A percentile compares a stretch with the other conserved stretches of the same genome.
Evolutionary conservation across 2,888 invertebrate species (phyloP).

Genomic region (Petrolisthes cinctipes): DNA sequence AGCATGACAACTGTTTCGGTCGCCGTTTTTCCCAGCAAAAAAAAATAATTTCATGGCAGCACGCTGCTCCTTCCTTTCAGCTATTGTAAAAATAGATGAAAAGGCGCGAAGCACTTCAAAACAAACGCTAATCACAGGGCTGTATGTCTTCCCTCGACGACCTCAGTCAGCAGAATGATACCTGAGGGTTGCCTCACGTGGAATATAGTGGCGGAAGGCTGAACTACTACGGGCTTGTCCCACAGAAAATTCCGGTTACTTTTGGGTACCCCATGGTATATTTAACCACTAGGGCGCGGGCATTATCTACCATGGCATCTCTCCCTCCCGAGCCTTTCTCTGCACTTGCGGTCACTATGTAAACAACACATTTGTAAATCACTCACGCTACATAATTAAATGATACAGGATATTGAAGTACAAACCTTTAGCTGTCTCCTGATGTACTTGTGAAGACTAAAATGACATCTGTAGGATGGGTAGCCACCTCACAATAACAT

Average conservation of each 20-base stretch:
- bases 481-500: too few species aligned
- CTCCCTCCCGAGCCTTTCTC: too few species aligned
- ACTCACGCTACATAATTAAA: too few species aligned
- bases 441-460: too few species aligned
- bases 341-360: too few species aligned
- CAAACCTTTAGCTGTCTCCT: too few species aligned
- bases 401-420: too few species aligned
- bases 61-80: conserved; percentile 20
- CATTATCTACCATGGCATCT: too few species aligned
- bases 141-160: background rate
- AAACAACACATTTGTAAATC: too few species aligned
- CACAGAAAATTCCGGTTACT: background rate
- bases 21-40: conserved; percentile 9
- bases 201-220: background rate
- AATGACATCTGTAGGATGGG: too few species aligned
- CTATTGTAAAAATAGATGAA: background rate
- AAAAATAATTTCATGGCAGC: conserved; percentile 12
- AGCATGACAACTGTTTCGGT: conserved; percentile 8
- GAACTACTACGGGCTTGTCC: background rate
- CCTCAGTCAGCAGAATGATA: conserved; percentile 11
- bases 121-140: conserved; percentile 7
- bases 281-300: too few species aligned
- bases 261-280: background rate
- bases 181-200: background rate
- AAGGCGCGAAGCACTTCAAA: conserved; percentile 6